phyloP scores from a whole-genome alignment of 2,888 invertebrate species.

The Acanthosepion lycidas region DNA sequence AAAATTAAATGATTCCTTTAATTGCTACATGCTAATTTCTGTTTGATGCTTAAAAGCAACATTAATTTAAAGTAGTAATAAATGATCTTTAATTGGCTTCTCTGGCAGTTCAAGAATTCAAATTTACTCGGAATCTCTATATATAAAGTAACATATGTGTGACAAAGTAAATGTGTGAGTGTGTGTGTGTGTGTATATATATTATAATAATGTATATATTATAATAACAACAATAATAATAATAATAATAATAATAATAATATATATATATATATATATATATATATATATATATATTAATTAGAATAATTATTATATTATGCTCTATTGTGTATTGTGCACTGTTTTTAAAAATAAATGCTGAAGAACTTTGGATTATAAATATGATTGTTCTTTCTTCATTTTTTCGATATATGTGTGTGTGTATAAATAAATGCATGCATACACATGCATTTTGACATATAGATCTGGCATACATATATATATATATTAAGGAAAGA shows the following conservation, averaged over 20 bases:
- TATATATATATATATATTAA: too few species aligned
- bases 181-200: background rate
- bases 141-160: background rate
- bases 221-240: too few species aligned
- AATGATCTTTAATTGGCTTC: background rate
- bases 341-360: too few species aligned
- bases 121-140: background rate
- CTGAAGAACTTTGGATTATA: too few species aligned
- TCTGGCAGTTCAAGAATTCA: background rate
- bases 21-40: background rate
- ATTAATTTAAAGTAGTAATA: slow-evolving; percentile 9
- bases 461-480: background rate
- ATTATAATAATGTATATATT: background rate
- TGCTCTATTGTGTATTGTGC: too few species aligned
- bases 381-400: too few species aligned
- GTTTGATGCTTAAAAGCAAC: background rate
- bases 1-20: background rate
- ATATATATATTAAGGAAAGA: background rate
- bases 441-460: background rate
- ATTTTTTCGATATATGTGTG: background rate
- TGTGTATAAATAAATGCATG: background rate
- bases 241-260: too few species aligned
- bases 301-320: too few species aligned
- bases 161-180: too few species aligned
- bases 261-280: too few species aligned